Conservation (phyloP, 2,113 vertebrate genomes). For the Canis aureus region DNA sequence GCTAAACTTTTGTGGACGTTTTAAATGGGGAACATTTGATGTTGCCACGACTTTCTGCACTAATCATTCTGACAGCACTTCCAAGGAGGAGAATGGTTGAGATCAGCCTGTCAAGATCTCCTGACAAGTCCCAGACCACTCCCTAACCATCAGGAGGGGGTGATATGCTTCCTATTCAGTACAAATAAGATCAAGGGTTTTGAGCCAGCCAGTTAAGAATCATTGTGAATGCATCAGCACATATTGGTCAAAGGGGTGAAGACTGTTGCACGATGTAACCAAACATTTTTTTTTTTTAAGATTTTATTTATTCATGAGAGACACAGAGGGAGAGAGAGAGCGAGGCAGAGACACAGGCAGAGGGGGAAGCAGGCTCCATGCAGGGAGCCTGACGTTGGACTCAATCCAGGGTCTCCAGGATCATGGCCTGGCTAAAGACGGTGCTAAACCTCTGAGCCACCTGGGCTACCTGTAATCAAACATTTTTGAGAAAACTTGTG, state of each 20-base stretch:
- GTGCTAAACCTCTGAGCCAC: too few species aligned
- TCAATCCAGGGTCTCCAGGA: too few species aligned
- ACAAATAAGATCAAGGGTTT: constrained; percentile 13
- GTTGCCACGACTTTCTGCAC: not conserved
- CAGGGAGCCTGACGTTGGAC: too few species aligned
- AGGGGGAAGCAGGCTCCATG: too few species aligned
- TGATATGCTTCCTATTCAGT: not conserved
- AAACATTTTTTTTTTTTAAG: too few species aligned
- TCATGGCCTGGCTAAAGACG: too few species aligned
- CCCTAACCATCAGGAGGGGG: not conserved
- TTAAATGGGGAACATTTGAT: constrained; percentile 15
- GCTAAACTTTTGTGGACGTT: constrained; percentile 6
- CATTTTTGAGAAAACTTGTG: constrained; percentile 62
- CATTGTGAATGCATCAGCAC: constrained; percentile 10
- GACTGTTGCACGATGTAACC: not conserved
- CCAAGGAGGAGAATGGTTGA: not conserved
- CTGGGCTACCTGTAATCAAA: not conserved
- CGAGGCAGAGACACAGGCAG: too few species aligned
- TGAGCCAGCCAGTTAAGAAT: constrained; percentile 9
- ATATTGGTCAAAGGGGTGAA: constrained; percentile 14
- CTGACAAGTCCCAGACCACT: constrained; percentile 24
- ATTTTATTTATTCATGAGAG: too few species aligned
- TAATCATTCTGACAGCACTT: constrained; percentile 46
- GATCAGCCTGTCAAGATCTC: not conserved
- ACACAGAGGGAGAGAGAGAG: too few species aligned